Percentiles rank a stretch among this genome's conserved stretches.
phyloP scores from a whole-genome alignment of 2,797 vertebrate genomes.

The Galagoides demidoff region DNA sequence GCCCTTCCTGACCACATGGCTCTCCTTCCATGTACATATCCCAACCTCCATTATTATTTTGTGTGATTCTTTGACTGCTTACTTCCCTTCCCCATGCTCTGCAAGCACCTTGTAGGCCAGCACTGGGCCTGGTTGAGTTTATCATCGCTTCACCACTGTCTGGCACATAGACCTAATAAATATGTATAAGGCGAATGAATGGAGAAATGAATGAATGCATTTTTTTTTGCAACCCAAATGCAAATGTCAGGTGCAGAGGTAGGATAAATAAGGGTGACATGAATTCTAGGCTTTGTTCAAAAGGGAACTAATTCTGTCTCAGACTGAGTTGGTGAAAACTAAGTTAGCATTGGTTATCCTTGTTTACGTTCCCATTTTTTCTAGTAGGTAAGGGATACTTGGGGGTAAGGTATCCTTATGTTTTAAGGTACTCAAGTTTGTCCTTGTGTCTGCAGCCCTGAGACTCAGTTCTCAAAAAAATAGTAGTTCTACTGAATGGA shows the following conservation, averaged over 20 bases:
- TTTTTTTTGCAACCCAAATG: background rate
- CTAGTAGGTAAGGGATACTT: background rate
- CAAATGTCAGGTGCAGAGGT: background rate
- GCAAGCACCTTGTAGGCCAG: background rate
- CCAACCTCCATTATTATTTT: background rate
- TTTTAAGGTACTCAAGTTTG: background rate
- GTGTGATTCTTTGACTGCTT: too few species aligned
- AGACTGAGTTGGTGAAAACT: background rate
- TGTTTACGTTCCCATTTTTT: background rate
- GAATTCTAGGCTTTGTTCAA: background rate
- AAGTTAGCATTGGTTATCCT: background rate
- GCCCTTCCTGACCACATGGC: fast-evolving
- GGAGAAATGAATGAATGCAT: background rate
- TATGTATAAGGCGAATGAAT: background rate
- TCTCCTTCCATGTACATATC: fast-evolving
- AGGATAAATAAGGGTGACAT: background rate
- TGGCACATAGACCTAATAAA: background rate
- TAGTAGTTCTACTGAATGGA: background rate
- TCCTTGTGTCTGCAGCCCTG: background rate
- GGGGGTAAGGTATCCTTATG: background rate
- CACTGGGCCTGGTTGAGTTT: background rate
- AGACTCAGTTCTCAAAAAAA: background rate
- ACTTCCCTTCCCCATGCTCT: background rate
- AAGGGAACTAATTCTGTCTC: background rate
- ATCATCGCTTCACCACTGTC: background rate